phyloP scores from a whole-genome alignment of 2,113 vertebrate genomes.

The Cephalopterus ornatus region DNA sequence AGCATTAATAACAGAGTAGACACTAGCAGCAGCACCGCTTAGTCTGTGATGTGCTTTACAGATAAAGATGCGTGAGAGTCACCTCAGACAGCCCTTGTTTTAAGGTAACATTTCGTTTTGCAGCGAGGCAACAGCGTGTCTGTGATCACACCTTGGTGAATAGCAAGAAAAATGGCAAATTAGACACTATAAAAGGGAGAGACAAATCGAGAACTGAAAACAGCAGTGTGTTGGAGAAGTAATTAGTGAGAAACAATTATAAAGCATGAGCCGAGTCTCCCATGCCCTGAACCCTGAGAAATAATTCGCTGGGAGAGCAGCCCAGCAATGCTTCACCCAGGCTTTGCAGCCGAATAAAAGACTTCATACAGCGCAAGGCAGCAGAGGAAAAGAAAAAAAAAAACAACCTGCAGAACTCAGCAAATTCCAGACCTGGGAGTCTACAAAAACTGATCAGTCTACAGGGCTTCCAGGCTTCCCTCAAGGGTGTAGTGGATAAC shows the following conservation, averaged over 20 bases:
- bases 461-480: background rate
- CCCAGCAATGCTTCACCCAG: background rate
- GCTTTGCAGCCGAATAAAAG: background rate
- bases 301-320: background rate
- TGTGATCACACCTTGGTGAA: background rate
- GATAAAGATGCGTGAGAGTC: background rate
- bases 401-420: background rate
- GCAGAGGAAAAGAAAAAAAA: background rate
- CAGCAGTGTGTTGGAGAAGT: background rate
- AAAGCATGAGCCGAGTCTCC: background rate
- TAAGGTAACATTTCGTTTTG: background rate
- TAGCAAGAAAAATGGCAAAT: background rate
- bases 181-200: background rate
- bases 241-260: background rate
- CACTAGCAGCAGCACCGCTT: slow-evolving; percentile 11
- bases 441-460: background rate
- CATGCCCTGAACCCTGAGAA: background rate
- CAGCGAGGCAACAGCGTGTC: background rate
- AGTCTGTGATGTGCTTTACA: background rate
- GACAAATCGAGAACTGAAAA: background rate
- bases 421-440: background rate
- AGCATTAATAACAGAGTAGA: slow-evolving; percentile 64
- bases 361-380: background rate
- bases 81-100: background rate
- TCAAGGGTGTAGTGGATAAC: background rate